A percentile compares a stretch with the other conserved stretches of the same genome.
These are phyloP conservation scores for Trinectes maculatus DNA, from an alignment of 2,113 vertebrate species.

Conservation along the genomic window DNA sequence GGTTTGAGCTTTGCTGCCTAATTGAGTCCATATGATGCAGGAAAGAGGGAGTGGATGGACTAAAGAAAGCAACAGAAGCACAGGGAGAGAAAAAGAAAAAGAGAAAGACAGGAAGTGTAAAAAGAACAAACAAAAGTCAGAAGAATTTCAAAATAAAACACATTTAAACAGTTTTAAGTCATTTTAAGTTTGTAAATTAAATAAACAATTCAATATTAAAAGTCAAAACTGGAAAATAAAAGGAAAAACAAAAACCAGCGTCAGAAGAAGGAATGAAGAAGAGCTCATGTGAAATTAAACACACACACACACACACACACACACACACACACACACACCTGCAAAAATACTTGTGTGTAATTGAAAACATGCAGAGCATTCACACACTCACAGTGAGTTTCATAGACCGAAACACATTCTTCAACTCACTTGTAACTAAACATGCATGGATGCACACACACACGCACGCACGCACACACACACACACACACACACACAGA, in stretches of 20 bases:
- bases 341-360: constrained; percentile 66
- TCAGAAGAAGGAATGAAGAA: constrained; percentile 4
- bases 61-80: neutral
- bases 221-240: no score
- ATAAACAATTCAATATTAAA: no score
- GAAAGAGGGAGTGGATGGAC: constrained; percentile 21
- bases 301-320: constrained; percentile 8
- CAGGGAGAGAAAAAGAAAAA: neutral
- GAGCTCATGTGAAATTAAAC: no score
- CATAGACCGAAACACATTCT: constrained; percentile 70
- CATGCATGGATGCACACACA: constrained; percentile 51
- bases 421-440: constrained; percentile 56
- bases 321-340: constrained; percentile 57
- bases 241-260: neutral
- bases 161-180: no score
- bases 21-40: constrained; percentile 91
- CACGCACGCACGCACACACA: constrained; percentile 51
- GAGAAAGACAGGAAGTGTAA: no score
- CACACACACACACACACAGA: constrained; percentile 42
- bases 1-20: constrained; percentile 89
- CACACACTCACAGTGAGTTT: constrained; percentile 60
- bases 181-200: no score
- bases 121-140: neutral
- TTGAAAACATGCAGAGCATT: constrained; percentile 69
- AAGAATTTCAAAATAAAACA: no score